Evolutionary conservation across 2,888 invertebrate species (phyloP), one percentile per base, ranked within the genome.

Genomic region (Rhabditoides inermis): DNA sequence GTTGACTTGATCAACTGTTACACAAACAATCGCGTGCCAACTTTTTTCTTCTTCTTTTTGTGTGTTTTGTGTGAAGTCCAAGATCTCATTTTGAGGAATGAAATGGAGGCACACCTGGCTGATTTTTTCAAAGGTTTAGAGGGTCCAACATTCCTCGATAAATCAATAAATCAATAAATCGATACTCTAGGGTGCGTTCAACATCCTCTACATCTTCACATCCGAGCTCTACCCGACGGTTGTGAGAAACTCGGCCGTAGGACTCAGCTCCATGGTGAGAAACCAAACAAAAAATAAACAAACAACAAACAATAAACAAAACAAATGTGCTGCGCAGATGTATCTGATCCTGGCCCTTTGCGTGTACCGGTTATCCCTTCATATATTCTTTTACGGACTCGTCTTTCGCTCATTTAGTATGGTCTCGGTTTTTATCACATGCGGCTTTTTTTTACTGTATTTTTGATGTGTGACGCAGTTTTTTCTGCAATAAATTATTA

Each of bases 181-280:
- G 28, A 15, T 27, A 12, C 27, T 50, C 20, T 37, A 59, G 64
- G 63, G 67, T 32, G 76, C 74, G 28, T 76, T 76, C 64, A 74
- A 73, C 58, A 75, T 76, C 41, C 64, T 76, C 42, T 76, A 76
- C 67, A 76, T 76, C 44, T 76, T 73, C 65, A 75, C 76, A 12
- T 63, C 63, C 30, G 76, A 76, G 55, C 55, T 76, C 37, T 76
- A 76, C 51, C 76, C 76, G 23, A 76, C 76, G 10, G 70, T 76
- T 6, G 68, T 76, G 28, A 61, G 76, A 1, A 76, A 76, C 54
- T 65, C 65, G 23, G 74, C 72, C 15, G 72, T 72, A 6, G 70
- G 71, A 10, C 56, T 66, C 45, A 68, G 63, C 40, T 66, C 66
- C 12, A 72, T 71, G 70, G 68, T 63, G n/a, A 51, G 44, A 7